These are phyloP conservation scores for Noturus placidus DNA, from an alignment of 2,113 vertebrate species.

Conservation along the genomic window DNA sequence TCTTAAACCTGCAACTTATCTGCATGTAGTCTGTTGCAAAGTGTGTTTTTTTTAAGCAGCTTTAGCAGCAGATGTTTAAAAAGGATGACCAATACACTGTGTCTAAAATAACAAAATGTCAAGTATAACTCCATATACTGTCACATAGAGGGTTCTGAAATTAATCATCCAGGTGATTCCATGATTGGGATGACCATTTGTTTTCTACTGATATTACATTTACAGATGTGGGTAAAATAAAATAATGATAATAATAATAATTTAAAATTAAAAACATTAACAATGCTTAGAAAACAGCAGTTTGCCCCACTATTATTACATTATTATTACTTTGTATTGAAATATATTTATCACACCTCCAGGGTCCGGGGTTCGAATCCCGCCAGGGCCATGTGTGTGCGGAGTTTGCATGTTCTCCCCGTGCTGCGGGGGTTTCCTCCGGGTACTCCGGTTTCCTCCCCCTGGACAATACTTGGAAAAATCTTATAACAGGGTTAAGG, in stretches of 20 bases:
- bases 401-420: no score
- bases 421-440: no score
- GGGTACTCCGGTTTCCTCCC: no score
- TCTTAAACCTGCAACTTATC: background rate
- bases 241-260: no score
- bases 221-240: background rate
- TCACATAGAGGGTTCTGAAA: background rate
- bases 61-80: background rate
- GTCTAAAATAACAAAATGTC: background rate
- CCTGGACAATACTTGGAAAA: background rate
- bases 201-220: background rate
- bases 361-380: no score
- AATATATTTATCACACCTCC: background rate
- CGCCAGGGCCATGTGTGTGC: no score
- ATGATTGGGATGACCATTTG: background rate
- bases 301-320: no score
- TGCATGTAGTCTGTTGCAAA: background rate
- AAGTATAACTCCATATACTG: background rate
- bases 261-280: no score
- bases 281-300: no score
- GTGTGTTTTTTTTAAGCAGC: background rate
- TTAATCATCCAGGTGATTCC: background rate
- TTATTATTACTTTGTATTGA: background rate
- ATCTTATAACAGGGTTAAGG: background rate
- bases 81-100: background rate